Conservation (phyloP, 2,888 invertebrate genomes). For the Pachliopta kotzebuea region DNA sequence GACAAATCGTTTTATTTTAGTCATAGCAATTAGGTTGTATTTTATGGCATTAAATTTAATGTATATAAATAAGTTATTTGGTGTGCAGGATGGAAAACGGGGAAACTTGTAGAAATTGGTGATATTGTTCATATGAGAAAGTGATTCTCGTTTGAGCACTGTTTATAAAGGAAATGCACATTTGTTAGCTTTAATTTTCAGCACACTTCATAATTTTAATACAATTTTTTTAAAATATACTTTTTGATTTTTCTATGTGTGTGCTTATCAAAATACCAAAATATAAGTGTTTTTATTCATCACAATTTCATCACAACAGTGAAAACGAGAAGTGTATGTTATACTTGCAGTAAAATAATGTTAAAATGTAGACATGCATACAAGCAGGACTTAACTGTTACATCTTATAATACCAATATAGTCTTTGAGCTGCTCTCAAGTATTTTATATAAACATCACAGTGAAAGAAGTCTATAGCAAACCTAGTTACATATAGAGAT, state of each 20-base stretch:
- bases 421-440: conserved; percentile 28
- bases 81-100: conserved; percentile 40
- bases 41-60: conserved; percentile 64
- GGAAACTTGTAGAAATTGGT: conserved; percentile 23
- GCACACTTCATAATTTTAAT: conserved; percentile 60
- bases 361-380: not conserved
- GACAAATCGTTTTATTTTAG: conserved; percentile 78
- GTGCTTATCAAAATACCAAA: conserved; percentile 33
- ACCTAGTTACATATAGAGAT: conserved; percentile 25
- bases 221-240: conserved; percentile 35
- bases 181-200: conserved; percentile 69
- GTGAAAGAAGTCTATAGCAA: conserved; percentile 43
- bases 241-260: conserved; percentile 34
- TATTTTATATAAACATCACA: conserved; percentile 50
- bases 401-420: conserved; percentile 63
- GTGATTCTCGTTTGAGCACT: conserved; percentile 45
- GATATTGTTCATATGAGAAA: conserved; percentile 19
- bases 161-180: conserved; percentile 66
- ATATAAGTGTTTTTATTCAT: conserved; percentile 50
- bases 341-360: not conserved
- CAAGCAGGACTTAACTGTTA: conserved; percentile 41
- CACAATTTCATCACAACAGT: conserved; percentile 67
- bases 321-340: conserved; percentile 28
- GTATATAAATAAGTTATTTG: conserved; percentile 66
- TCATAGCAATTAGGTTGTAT: conserved; percentile 72